Percentiles rank a stretch among this genome's conserved stretches.
Evolutionary conservation across 1,140 invertebrate genomes (phyloP).

Genomic region (Euura saliciscinereae): DNA sequence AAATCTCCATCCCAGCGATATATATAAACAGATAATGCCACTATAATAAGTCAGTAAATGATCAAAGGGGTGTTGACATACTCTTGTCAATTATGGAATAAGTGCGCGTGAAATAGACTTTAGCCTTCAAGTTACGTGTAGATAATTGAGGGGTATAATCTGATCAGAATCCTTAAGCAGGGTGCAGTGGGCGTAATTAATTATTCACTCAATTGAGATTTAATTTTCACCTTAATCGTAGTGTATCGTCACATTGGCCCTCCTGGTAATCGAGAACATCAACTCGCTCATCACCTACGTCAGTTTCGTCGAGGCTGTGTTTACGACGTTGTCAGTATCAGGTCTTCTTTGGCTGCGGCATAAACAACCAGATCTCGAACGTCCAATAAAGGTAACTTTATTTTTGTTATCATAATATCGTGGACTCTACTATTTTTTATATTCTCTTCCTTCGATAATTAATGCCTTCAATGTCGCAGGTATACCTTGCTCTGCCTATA

Average conservation of each 20-base stretch:
- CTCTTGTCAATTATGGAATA: background rate
- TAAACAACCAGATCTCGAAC: conserved; percentile 70
- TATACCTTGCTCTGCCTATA: conserved; percentile 78
- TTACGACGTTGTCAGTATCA: conserved; percentile 86
- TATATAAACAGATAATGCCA: background rate
- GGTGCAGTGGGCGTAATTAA: too few species aligned
- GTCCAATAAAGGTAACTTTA: conserved; percentile 72
- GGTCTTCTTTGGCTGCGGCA: conserved; percentile 87
- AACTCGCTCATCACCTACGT: conserved; percentile 93
- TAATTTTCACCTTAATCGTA: conserved; percentile 41
- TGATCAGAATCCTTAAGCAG: too few species aligned
- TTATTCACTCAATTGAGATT: too few species aligned
- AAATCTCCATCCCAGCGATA: background rate
- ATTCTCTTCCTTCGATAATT: conserved; percentile 6
- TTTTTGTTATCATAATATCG: background rate
- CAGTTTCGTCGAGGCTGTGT: conserved; percentile 92
- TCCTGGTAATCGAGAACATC: conserved; percentile 86
- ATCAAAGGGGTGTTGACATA: background rate
- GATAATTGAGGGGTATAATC: too few species aligned
- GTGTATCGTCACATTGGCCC: conserved; percentile 79
- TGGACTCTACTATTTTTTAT: too few species aligned
- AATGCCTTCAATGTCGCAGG: conserved; percentile 47
- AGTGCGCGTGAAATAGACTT: background rate
- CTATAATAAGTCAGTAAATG: background rate
- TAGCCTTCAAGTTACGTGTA: too few species aligned